Base-by-base conservation (phyloP, 2,113 vertebrate species). In the Sterrhoptilus dennistouni region DNA sequence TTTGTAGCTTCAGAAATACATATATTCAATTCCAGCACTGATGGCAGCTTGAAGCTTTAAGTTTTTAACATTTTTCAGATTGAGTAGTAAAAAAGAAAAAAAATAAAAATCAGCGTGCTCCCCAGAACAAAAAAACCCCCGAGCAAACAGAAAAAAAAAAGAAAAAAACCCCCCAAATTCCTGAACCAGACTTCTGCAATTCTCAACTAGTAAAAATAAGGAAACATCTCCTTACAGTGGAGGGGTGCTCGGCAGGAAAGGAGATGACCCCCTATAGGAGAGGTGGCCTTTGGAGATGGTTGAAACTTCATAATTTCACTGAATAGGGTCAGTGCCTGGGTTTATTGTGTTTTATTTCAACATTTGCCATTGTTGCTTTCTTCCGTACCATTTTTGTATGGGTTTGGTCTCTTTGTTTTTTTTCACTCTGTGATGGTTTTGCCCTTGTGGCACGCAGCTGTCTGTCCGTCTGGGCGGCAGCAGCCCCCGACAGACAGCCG, bases 11-110 rank as follows among this genome's bases (percentile, higher is more conserved):
- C 93, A 91, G 90, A 95, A 96, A 93, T 52, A 95, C 36, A 83
- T 69, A 49, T 31, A 40, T 93, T 96, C 71, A 59, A 54, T 77
- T 94, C 90, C 95, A 96, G 95, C 94, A 84, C 90, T 95, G 82
- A 89, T 0, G 38, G 93, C 97, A 97, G 93, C 97, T 97, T 60
- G 88, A 97, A 95, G 97, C 96, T 97, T 97, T 89, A 96, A 94
- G 95, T 95, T 97, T 80, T 85, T 60, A 83, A 80, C 57, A 59
- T 85, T 85, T 90, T 95, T 94, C 42, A 3, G 79, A 80, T 83
- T 80, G 59, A 95, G 91, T 94, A 82, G 68, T 89, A 69, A 90
- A 89, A 96, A 93, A 83, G 6, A 40, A 45, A 47, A 50, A 78
- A 45, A 72, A 87, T 52, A 79, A 76, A 16, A 75, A 90, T 70